A percentile compares a stretch with the other conserved stretches of the same genome.
Evolutionary conservation across 2,797 vertebrate species (phyloP).

Genomic region (Orientallactaga sibirica): DNA sequence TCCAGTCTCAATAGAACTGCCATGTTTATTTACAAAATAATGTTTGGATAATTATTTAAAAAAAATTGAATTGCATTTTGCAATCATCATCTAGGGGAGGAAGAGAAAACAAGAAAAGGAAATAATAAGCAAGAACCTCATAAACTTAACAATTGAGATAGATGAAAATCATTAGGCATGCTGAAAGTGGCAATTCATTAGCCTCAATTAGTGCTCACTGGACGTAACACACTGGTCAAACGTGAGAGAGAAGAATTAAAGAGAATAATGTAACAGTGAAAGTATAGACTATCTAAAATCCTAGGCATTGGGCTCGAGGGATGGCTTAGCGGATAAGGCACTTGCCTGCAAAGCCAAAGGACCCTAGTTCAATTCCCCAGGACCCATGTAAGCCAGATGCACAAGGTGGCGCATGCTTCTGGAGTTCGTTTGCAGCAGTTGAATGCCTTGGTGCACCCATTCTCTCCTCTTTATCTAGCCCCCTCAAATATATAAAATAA

Average conservation of each 20-base stretch:
- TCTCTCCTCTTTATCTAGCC: no score
- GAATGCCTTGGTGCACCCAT: no score
- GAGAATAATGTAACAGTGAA: not conserved
- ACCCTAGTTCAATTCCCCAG: no score
- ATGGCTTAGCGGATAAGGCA: no score
- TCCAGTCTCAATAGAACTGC: constrained; percentile 36
- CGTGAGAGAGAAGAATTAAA: constrained; percentile 52
- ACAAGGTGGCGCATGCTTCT: no score
- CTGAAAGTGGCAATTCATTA: constrained; percentile 10
- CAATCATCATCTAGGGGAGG: not conserved
- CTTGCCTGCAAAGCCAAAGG: no score
- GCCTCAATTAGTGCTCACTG: constrained; percentile 18
- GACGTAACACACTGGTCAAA: constrained; percentile 57
- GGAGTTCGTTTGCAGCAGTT: no score
- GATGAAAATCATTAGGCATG: constrained; percentile 1
- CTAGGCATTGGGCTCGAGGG: not conserved
- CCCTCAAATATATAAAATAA: no score
- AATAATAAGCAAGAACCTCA: constrained; percentile 26
- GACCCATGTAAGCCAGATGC: no score
- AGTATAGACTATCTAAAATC: not conserved
- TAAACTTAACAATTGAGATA: constrained; percentile 24
- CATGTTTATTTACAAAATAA: constrained; percentile 41
- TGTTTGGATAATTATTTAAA: constrained; percentile 35
- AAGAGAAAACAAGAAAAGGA: not conserved
- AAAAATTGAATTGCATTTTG: constrained; percentile 45